Evolutionary conservation across 2,888 invertebrate genomes (phyloP), one percentile per base, ranked within the genome.

Genomic region (Suillia variegata): DNA sequence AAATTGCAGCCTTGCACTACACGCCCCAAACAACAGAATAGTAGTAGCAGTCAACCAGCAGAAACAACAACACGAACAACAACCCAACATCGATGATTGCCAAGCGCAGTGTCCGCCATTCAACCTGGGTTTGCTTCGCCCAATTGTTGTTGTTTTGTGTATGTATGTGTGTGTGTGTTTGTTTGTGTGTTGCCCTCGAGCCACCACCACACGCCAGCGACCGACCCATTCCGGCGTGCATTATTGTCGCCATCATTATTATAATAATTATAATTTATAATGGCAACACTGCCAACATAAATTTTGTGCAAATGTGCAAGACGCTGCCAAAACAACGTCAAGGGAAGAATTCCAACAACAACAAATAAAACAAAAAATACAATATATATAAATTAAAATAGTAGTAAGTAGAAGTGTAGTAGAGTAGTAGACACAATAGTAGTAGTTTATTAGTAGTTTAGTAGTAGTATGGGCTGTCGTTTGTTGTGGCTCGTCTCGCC

Each of bases 1-100:
- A 75, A 73, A 75, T 71, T 73, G 75, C 72, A 73, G 74, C 75
- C 75, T 73, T 73, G 72, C 75, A 73, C 75, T 73, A 73, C 70
- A 64, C 62, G 56, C 56, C n/a, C 22, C 54, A 15, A 17, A 33
- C 34, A 18, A 13, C 31, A 51, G 4, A 45, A 20, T 13, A 45
- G 20, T 20, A 45, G 13, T 13, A 45, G 20, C 45, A 45, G 13
- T 38, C 6, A 45, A 45, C 45, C 6, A 45, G 45, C 45, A 45
- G 13, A 4, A 38, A 38, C 38, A n/a, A 38, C 38, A 38, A 5
- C 38, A n/a, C 6, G 12, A 38, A 38, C 10, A n/a, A 38, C 6
- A 10, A 13, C 6, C 13, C 1, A 50, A n/a, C 33, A 20, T 17
- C 52, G 18, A 33, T 18, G 52, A 52, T 20, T 52, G 52, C 20